Evolutionary conservation across 1,140 invertebrate species (phyloP).

Genomic region (Melitaea cinxia): DNA sequence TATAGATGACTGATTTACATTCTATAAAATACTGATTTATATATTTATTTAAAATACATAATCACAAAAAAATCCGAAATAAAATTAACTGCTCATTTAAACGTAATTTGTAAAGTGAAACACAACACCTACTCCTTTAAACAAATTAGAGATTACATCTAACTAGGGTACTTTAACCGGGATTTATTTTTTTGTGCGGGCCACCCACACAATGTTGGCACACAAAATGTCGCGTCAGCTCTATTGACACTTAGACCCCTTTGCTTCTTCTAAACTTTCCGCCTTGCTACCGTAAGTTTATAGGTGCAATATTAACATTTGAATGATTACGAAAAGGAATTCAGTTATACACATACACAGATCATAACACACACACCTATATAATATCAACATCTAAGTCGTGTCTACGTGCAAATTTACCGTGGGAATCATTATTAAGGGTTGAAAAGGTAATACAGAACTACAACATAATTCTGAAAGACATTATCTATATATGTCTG

Average conservation of each 20-base stretch:
- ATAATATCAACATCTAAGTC: no score
- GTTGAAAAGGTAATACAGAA: no score
- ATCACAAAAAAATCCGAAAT: no score
- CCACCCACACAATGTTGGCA: conserved; percentile 62
- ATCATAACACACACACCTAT: no score
- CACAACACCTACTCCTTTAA: neutral
- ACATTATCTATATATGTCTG: no score
- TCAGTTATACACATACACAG: neutral
- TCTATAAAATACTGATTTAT: no score
- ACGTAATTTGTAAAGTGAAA: neutral
- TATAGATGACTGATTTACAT: no score
- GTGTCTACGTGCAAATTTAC: no score
- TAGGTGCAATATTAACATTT: neutral
- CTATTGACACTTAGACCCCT: conserved; percentile 57
- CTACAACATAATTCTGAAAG: no score
- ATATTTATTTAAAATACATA: no score
- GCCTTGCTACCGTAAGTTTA: conserved; percentile 42
- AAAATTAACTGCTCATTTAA: no score
- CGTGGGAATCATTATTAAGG: no score
- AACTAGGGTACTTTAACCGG: conserved; percentile 40
- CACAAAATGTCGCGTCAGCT: conserved; percentile 63
- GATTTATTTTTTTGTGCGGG: conserved; percentile 43
- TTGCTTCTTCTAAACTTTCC: conserved; percentile 63
- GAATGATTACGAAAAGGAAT: neutral
- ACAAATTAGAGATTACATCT: conserved; percentile 27